Base-by-base conservation (phyloP, 2,888 invertebrate species). In the Orchesella flavescens region DNA sequence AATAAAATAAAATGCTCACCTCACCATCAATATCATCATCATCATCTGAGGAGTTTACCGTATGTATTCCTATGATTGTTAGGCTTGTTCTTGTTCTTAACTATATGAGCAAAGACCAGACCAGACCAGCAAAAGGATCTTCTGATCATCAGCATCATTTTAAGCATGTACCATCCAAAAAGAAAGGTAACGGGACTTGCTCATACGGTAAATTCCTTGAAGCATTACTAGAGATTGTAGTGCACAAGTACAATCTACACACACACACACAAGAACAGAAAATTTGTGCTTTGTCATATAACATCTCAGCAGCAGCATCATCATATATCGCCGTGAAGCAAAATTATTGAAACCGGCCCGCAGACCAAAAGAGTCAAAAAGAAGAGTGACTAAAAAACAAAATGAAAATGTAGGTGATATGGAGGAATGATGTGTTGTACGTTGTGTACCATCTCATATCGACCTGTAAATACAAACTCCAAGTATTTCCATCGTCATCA, bases 121-220 rank as follows among this genome's bases (percentile, higher is more conserved):
- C 23, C 53, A 69, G 69, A 69, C 49, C 53, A 69, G 34, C 34
- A 34, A 34, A 34, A 34, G 34, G 34, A 34, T 34, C 34, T 34
- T 68, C 68, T 68, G 34, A 34, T 43, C 72, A 74, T 74, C 57
- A 53, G 53, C 72, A 72, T 72, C 55, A 7, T 34, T 34, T 34
- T 34, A 34, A 34, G 34, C 34, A 34, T 34, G 34, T 7, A 34
- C 24, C 23, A 55, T 55, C 61, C 73, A 46, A 75, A 63, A 75
- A 65, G 65, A 75, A 75, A 65, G 24, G 49, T 75, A 75, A 75
- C 75, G 75, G 75, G 75, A 75, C 75, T 65, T 49, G 65, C 43
- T 63, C 75, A 75, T 75, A 75, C 75, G 75, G 75, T 75, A 75
- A 75, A 75, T 75, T 65, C 65, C 65, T 75, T 75, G 65, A 65